Percentiles rank a stretch among this genome's conserved stretches.
phyloP scores from a whole-genome alignment of 2,888 invertebrate genomes.

The Hirtodrosophila duncani region DNA sequence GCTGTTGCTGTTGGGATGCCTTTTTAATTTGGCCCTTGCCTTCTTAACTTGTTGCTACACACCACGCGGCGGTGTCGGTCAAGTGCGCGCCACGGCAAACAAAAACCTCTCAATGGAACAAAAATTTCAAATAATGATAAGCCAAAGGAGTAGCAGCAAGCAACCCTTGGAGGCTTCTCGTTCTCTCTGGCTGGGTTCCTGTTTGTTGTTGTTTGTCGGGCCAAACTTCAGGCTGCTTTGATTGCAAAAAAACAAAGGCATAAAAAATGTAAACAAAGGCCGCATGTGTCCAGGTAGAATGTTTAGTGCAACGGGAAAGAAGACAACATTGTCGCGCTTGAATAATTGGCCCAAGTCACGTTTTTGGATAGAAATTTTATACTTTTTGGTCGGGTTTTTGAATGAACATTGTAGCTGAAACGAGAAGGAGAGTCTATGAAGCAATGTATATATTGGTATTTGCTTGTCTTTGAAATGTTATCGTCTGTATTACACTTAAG shows the following conservation, averaged over 20 bases:
- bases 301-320: not conserved
- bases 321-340: slow-evolving; percentile 51
- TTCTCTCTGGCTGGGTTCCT: slow-evolving; percentile 4
- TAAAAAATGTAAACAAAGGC: slow-evolving; percentile 65
- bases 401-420: no score
- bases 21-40: slow-evolving; percentile 14
- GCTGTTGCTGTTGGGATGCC: slow-evolving; percentile 35
- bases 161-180: not conserved
- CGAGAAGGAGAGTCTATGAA: no score
- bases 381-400: no score
- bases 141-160: slow-evolving; percentile 2
- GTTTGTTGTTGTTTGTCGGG: no score
- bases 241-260: no score
- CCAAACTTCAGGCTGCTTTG: slow-evolving; percentile 15
- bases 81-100: slow-evolving; percentile 58
- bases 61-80: slow-evolving; percentile 41
- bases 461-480: no score
- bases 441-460: no score
- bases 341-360: slow-evolving; percentile 62
- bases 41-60: slow-evolving; percentile 54
- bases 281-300: slow-evolving; percentile 33
- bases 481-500: no score
- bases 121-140: slow-evolving; percentile 24
- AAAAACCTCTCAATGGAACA: slow-evolving; percentile 48
- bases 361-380: no score